A percentile compares a stretch with the other conserved stretches of the same genome.
Conservation (phyloP, 2,797 vertebrate genomes). For the Cuculus canorus region DNA sequence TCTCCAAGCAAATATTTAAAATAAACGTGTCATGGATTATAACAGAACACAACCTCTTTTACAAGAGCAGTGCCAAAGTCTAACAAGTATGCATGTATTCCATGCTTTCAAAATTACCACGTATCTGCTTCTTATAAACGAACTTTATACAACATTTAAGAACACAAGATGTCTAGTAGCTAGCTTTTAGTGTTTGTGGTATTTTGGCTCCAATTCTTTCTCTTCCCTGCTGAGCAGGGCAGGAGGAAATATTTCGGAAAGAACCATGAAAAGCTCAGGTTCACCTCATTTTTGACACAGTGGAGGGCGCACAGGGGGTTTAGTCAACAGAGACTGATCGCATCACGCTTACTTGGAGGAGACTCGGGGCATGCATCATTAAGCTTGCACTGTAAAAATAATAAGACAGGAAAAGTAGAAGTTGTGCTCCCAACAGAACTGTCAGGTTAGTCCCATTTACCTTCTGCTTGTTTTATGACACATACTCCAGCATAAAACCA, state of each 20-base stretch:
- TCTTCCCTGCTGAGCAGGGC: background rate
- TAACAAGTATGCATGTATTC: background rate
- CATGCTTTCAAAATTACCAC: background rate
- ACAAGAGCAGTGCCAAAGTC: background rate
- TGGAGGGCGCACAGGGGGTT: background rate
- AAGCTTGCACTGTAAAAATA: constrained; percentile 1
- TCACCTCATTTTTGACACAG: background rate
- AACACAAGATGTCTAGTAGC: background rate
- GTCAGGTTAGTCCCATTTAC: background rate
- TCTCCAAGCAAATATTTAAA: background rate
- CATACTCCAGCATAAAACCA: background rate
- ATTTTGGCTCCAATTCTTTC: background rate
- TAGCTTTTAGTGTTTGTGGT: background rate
- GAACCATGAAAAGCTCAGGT: background rate
- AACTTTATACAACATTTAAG: background rate
- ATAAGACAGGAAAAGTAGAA: background rate
- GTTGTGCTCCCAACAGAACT: background rate
- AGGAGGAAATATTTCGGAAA: background rate
- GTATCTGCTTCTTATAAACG: background rate
- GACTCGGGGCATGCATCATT: background rate
- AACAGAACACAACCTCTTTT: background rate
- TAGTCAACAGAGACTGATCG: background rate
- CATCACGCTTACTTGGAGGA: background rate
- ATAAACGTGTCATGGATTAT: background rate
- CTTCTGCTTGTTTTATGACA: background rate